Evolutionary conservation across 2,888 invertebrate species (phyloP).

Genomic region (Cephus sareptanus): DNA sequence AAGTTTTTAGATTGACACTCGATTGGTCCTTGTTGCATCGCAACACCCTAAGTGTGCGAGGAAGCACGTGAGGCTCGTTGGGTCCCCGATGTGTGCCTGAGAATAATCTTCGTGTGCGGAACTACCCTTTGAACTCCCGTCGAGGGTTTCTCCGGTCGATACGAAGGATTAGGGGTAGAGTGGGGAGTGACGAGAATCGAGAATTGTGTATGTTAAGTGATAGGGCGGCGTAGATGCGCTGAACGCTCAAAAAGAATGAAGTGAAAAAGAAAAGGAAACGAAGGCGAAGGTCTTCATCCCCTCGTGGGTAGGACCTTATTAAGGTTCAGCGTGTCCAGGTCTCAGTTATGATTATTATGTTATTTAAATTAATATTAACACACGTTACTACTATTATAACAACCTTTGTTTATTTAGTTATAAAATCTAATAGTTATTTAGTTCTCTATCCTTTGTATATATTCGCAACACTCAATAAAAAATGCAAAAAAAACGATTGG

Average conservation of each 20-base stretch:
- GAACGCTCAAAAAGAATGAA: background rate
- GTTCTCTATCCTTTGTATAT: conserved; percentile 65
- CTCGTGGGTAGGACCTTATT: background rate
- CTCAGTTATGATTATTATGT: conserved; percentile 51
- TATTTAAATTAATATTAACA: conserved; percentile 64
- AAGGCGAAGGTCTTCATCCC: background rate
- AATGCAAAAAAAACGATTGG: conserved; percentile 33
- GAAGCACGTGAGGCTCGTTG: background rate
- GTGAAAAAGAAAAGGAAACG: background rate
- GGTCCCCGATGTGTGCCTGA: background rate
- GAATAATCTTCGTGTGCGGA: background rate
- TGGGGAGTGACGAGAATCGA: background rate
- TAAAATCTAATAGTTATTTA: conserved; percentile 62
- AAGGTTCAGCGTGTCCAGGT: conserved; percentile 3
- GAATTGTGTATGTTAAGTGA: conserved; percentile 3
- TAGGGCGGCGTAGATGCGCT: background rate
- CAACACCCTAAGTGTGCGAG: conserved; percentile 5
- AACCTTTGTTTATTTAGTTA: conserved; percentile 64
- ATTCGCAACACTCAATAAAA: conserved; percentile 65
- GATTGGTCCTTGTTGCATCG: conserved; percentile 21
- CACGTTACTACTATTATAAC: conserved; percentile 61
- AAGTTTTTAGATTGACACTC: conserved; percentile 1
- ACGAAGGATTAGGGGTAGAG: background rate
- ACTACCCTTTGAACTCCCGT: background rate
- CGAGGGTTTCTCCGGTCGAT: background rate